Percentiles rank a stretch among this genome's conserved stretches.
phyloP scores from a whole-genome alignment of 2,113 vertebrate species.

The Phocoena phocoena region DNA sequence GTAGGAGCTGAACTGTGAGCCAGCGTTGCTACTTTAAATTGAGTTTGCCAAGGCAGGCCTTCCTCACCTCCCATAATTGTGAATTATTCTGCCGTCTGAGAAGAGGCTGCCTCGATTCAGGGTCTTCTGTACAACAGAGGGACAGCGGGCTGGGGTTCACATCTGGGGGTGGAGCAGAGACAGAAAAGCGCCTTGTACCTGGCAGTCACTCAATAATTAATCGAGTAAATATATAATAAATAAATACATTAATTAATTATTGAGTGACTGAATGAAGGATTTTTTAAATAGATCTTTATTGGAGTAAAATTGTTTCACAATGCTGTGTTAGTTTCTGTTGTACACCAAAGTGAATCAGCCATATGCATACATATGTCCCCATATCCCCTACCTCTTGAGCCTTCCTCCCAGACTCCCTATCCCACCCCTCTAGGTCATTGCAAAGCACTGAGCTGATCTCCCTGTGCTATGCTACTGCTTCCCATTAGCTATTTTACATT shows the following conservation, averaged over 20 bases:
- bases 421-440: too few species aligned
- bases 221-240: neutral
- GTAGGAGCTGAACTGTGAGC: neutral
- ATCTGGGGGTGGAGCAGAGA: neutral
- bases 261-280: neutral
- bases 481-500: too few species aligned
- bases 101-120: neutral
- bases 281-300: too few species aligned
- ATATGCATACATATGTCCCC: too few species aligned
- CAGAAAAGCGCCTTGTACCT: neutral
- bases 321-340: too few species aligned
- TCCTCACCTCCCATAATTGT: neutral
- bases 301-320: too few species aligned
- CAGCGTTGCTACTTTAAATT: neutral
- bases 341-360: too few species aligned
- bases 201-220: neutral
- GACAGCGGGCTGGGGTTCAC: neutral
- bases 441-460: too few species aligned
- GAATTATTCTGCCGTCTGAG: neutral
- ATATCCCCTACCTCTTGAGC: too few species aligned
- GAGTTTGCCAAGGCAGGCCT: neutral
- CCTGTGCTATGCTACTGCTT: too few species aligned
- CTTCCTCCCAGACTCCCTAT: too few species aligned
- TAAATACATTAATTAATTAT: neutral
- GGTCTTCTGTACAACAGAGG: neutral